A percentile compares a stretch with the other conserved stretches of the same genome.
Evolutionary conservation across 2,888 invertebrate genomes (phyloP).

Genomic region (Drosophila mimica): DNA sequence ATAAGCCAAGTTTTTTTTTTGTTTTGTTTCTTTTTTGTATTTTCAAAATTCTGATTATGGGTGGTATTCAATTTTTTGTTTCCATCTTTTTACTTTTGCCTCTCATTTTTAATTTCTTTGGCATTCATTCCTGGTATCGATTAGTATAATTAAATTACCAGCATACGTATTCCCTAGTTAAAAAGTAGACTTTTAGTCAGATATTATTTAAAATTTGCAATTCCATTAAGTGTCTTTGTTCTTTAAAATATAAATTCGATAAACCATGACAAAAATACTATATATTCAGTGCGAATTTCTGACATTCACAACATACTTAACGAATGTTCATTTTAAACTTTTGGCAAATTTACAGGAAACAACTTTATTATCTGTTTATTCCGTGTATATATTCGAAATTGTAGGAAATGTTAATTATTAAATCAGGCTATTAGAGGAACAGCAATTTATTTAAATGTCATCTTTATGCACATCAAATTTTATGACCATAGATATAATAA

Average conservation of each 20-base stretch:
- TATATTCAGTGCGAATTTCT: background rate
- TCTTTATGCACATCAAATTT: background rate
- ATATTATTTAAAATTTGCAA: too few relatives aligned
- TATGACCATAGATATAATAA: background rate
- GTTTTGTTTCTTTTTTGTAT: background rate
- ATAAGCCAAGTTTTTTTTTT: conserved; percentile 5
- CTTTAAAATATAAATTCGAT: background rate
- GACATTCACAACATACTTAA: background rate
- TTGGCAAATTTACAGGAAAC: background rate
- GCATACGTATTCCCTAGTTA: background rate
- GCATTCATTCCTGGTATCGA: conserved; percentile 25
- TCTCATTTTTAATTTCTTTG: background rate
- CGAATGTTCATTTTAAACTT: background rate
- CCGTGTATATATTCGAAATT: background rate
- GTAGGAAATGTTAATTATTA: background rate
- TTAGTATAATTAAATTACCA: conserved; percentile 7
- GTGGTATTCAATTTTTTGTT: conserved; percentile 35
- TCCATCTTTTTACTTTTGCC: background rate
- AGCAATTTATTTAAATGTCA: background rate
- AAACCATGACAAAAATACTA: background rate
- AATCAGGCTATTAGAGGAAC: background rate
- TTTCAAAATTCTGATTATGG: conserved; percentile 39
- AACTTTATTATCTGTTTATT: background rate
- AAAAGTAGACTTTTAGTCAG: background rate
- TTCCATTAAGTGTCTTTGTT: too few relatives aligned